Evolutionary conservation across 2,113 vertebrate species (phyloP).

Genomic region (Lepus americanus): DNA sequence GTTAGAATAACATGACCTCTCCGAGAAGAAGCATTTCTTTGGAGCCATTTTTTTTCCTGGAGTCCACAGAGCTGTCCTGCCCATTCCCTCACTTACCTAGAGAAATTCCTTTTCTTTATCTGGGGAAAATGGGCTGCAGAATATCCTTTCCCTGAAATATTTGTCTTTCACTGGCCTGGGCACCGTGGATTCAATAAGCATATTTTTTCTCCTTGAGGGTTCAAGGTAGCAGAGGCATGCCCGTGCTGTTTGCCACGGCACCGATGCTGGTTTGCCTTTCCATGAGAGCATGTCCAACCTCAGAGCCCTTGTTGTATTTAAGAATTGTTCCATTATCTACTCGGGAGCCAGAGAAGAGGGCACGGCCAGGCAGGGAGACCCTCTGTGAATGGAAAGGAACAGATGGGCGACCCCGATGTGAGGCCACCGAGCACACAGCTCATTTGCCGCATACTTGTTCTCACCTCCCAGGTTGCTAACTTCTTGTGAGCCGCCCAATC

Average conservation of each 20-base stretch:
- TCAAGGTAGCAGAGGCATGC: constrained; percentile 73
- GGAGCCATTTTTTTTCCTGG: neutral
- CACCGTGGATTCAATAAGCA: constrained; percentile 72
- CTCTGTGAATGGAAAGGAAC: constrained; percentile 61
- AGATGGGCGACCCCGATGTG: constrained; percentile 1
- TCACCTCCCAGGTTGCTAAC: constrained; percentile 45
- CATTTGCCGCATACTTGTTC: constrained; percentile 42
- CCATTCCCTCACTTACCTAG: neutral
- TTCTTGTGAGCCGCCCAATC: neutral
- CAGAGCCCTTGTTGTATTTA: constrained; percentile 68
- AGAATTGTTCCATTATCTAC: constrained; percentile 75
- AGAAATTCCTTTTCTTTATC: constrained; percentile 34
- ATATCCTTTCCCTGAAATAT: neutral
- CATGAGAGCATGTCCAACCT: constrained; percentile 70
- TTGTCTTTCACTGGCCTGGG: constrained; percentile 51
- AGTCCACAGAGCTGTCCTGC: neutral
- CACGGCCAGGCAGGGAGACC: constrained; percentile 38
- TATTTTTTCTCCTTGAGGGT: constrained; percentile 69
- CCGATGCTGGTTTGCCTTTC: constrained; percentile 71
- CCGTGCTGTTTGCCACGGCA: constrained; percentile 78
- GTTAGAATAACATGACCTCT: neutral
- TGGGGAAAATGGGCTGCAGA: constrained; percentile 36
- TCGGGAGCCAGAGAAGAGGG: constrained; percentile 70
- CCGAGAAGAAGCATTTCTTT: neutral
- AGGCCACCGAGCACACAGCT: neutral